phyloP scores from a whole-genome alignment of 1,140 invertebrate genomes.

The Leptopilina clavipes region DNA sequence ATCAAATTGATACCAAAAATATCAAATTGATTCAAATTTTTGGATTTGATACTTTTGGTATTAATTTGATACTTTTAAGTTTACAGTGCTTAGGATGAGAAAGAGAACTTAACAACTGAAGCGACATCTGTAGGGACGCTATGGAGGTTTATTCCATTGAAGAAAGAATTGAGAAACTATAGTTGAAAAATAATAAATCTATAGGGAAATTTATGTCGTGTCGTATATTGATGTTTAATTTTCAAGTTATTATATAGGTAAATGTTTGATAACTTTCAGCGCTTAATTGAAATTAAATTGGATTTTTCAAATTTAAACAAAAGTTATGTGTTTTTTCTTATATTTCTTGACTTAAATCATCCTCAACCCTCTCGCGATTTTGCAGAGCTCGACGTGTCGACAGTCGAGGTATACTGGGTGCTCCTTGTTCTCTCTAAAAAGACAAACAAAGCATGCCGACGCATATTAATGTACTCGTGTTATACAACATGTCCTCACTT shows the following conservation, averaged over 20 bases:
- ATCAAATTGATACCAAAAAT: too few relatives aligned
- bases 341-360: constrained; percentile 16
- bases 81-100: too few relatives aligned
- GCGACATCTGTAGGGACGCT: neutral
- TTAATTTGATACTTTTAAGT: too few relatives aligned
- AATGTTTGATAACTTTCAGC: neutral
- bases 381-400: constrained; percentile 30
- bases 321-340: neutral
- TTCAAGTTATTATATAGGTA: neutral
- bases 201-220: too few relatives aligned
- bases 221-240: neutral
- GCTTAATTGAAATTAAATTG: neutral
- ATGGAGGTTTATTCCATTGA: too few relatives aligned
- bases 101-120: too few relatives aligned
- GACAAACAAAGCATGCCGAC: constrained; percentile 34
- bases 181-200: too few relatives aligned
- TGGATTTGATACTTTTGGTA: too few relatives aligned
- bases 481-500: constrained; percentile 26
- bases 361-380: constrained; percentile 3
- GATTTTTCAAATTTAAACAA: neutral
- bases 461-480: constrained; percentile 29
- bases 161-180: too few relatives aligned
- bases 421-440: constrained; percentile 28
- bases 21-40: too few relatives aligned
- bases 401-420: constrained; percentile 20